Evolutionary conservation across 92 coral and sea anemone genomes (phyloP).

Genomic region (Porites lobata): DNA sequence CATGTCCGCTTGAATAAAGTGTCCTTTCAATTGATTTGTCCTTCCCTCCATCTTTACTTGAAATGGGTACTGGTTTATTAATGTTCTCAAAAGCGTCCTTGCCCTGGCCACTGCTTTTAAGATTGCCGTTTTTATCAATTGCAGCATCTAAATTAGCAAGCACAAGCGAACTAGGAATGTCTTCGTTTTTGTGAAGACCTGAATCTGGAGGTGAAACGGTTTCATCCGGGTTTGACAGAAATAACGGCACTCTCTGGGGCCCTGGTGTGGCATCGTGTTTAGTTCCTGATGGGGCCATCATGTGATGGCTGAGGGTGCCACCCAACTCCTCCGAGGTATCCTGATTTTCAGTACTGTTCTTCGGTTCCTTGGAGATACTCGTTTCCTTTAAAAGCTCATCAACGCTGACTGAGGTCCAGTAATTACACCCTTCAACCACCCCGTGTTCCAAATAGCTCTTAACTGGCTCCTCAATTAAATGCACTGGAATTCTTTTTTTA

Average conservation of each 20-base stretch:
- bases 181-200: not conserved
- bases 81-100: not conserved
- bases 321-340: not conserved
- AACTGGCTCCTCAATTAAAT: not conserved
- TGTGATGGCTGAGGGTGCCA: not conserved
- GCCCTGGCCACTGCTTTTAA: not conserved
- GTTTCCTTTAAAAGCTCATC: not conserved
- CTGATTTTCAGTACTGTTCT: not conserved
- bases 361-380: not conserved
- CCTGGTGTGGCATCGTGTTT: not conserved
- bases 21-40: not conserved
- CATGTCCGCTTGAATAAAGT: not conserved
- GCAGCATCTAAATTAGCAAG: not conserved
- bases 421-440: not conserved
- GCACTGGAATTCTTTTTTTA: not conserved
- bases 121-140: constrained; percentile 17
- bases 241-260: not conserved
- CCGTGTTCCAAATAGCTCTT: too few species aligned
- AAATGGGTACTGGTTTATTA: not conserved
- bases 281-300: not conserved
- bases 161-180: not conserved
- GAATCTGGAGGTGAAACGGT: not conserved
- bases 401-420: not conserved
- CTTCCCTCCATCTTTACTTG: not conserved
- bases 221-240: not conserved